phyloP scores from a whole-genome alignment of 2,888 invertebrate species.

The Gibbula magus region DNA sequence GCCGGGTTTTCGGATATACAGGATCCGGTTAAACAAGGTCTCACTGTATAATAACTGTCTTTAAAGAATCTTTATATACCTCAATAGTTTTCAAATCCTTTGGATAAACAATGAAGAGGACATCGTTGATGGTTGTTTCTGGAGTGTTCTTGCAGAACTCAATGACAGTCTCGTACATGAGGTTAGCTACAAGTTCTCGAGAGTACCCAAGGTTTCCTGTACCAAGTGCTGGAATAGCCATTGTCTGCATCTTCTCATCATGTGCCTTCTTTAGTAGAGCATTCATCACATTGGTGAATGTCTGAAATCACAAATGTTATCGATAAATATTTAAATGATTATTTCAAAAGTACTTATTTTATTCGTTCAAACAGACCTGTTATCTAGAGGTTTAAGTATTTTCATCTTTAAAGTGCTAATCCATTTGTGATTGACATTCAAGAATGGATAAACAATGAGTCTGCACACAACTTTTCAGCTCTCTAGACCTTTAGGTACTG shows the following conservation, averaged over 20 bases:
- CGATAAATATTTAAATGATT: too few species aligned
- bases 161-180: slow-evolving; percentile 2
- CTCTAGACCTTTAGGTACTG: too few species aligned
- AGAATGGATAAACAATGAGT: too few species aligned
- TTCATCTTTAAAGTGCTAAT: too few species aligned
- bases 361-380: too few species aligned
- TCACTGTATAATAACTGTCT: too few species aligned
- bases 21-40: too few species aligned
- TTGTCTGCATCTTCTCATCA: not conserved
- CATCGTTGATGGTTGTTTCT: not conserved
- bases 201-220: slow-evolving; percentile 12
- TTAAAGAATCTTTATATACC: not conserved
- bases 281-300: not conserved
- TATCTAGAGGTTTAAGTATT: too few species aligned
- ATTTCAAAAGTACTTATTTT: too few species aligned
- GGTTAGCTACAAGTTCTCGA: not conserved
- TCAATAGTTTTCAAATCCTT: not conserved
- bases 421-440: too few species aligned
- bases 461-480: too few species aligned
- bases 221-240: slow-evolving; percentile 4
- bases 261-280: not conserved
- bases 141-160: not conserved
- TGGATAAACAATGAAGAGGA: not conserved
- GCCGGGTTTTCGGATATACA: too few species aligned
- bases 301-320: not conserved